phyloP scores from a whole-genome alignment of 2,888 invertebrate species.

The Agonopterix arenella region DNA sequence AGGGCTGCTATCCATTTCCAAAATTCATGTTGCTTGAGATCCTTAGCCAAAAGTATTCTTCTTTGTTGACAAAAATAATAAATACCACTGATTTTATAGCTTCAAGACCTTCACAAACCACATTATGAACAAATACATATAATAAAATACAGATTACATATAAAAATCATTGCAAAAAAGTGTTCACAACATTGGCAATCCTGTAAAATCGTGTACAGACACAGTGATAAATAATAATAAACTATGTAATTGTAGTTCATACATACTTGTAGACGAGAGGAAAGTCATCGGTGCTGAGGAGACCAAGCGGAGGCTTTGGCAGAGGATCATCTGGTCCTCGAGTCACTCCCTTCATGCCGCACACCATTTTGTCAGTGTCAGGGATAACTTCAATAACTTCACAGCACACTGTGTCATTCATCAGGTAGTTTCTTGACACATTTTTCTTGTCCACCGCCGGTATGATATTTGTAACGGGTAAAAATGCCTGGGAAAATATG shows the following conservation, averaged over 20 bases:
- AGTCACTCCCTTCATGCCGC: slow-evolving; percentile 89
- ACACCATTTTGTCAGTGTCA: slow-evolving; percentile 90
- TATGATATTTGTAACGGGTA: slow-evolving; percentile 83
- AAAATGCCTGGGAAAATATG: slow-evolving; percentile 72
- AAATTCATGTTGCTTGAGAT: neutral
- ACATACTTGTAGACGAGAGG: slow-evolving; percentile 91
- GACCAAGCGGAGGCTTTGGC: slow-evolving; percentile 86
- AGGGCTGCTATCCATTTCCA: neutral
- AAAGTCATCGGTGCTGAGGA: slow-evolving; percentile 88
- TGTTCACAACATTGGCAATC: slow-evolving; percentile 17
- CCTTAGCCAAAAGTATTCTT: neutral
- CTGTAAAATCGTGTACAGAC: slow-evolving; percentile 53
- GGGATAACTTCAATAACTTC: slow-evolving; percentile 92
- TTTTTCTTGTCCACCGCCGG: slow-evolving; percentile 89
- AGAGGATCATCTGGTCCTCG: slow-evolving; percentile 82
- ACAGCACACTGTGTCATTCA: slow-evolving; percentile 91
- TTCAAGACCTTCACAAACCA: slow-evolving; percentile 28
- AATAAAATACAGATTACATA: slow-evolving; percentile 42
- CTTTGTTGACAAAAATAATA: slow-evolving; percentile 22
- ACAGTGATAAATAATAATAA: slow-evolving; percentile 31
- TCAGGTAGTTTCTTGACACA: slow-evolving; percentile 85
- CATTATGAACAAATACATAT: slow-evolving; percentile 31
- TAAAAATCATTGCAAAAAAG: slow-evolving; percentile 32
- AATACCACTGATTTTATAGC: slow-evolving; percentile 50
- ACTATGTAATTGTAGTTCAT: slow-evolving; percentile 12